Evolutionary conservation across 1,140 invertebrate genomes (phyloP).

Genomic region (Drosophila hydei): DNA sequence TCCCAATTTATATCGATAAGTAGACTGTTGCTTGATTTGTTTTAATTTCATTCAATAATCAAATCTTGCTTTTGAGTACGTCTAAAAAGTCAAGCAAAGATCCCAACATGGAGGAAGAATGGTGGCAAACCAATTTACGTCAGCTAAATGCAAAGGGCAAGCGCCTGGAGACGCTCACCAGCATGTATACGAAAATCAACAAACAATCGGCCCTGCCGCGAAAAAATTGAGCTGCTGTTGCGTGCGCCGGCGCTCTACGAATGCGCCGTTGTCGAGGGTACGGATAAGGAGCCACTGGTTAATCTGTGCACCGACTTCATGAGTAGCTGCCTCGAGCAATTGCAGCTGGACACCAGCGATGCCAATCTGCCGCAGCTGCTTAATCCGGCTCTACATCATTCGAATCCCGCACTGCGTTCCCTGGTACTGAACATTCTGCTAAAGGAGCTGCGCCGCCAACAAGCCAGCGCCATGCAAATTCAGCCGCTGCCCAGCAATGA

Average conservation of each 20-base stretch:
- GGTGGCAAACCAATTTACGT: conserved; percentile 83
- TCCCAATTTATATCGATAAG: conserved; percentile 1
- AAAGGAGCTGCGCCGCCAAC: conserved; percentile 43
- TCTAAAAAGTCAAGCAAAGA: neutral
- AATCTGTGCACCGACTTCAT: conserved; percentile 86
- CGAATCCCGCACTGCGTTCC: conserved; percentile 84
- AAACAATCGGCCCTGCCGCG: conserved; percentile 62
- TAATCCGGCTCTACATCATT: conserved; percentile 85
- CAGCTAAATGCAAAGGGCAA: conserved; percentile 77
- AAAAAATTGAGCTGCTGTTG: conserved; percentile 67
- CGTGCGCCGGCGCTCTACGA: conserved; percentile 83
- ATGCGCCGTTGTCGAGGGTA: conserved; percentile 60
- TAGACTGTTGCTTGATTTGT: neutral
- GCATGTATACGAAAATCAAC: conserved; percentile 42
- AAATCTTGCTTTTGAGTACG: neutral
- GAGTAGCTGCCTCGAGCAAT: conserved; percentile 85
- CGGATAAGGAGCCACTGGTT: conserved; percentile 44
- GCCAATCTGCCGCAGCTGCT: conserved; percentile 81
- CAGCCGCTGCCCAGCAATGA: conserved; percentile 41
- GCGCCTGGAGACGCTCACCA: conserved; percentile 76
- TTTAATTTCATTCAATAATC: neutral
- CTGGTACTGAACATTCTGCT: conserved; percentile 85
- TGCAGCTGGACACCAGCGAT: conserved; percentile 84
- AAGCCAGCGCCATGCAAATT: neutral
- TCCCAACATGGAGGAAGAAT: conserved; percentile 78